Conservation (phyloP, 2,888 invertebrate genomes). For the Diplazon laetatorius region DNA sequence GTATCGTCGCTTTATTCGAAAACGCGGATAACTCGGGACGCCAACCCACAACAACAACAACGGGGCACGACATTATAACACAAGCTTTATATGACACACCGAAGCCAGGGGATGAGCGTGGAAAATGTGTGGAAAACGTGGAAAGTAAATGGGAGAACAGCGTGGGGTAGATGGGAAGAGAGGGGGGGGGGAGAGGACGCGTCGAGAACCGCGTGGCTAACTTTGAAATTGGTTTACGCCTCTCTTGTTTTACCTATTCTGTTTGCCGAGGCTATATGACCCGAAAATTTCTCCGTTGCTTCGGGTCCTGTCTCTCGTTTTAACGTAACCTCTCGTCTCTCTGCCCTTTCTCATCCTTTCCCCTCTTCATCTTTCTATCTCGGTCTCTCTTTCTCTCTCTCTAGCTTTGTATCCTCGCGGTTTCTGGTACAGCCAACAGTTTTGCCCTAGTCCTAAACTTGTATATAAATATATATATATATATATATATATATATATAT, state of each 20-base stretch:
- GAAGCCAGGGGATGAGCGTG: no score
- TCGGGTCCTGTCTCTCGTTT: conserved; percentile 37
- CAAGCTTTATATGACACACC: no score
- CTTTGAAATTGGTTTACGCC: conserved; percentile 69
- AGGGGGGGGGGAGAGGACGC: no score
- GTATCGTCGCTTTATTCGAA: background rate
- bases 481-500: no score
- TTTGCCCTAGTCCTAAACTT: conserved; percentile 60
- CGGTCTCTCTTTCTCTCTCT: conserved; percentile 18
- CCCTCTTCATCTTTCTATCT: conserved; percentile 11
- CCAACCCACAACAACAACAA: background rate
- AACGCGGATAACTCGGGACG: background rate
- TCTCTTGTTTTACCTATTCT: conserved; percentile 69
- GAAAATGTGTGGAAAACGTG: conserved; percentile 19
- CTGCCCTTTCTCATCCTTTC: conserved; percentile 13
- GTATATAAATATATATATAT: no score
- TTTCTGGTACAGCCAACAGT: conserved; percentile 56
- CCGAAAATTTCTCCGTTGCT: conserved; percentile 63
- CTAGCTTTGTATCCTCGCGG: conserved; percentile 40
- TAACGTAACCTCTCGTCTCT: conserved; percentile 25
- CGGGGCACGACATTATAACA: background rate
- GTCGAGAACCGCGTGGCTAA: conserved; percentile 49
- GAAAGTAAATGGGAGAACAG: conserved; percentile 20
- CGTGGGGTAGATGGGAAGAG: conserved; percentile 5
- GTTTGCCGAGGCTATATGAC: conserved; percentile 67